Conservation (phyloP, 2,888 invertebrate species). For the Oscheius sp. region DNA sequence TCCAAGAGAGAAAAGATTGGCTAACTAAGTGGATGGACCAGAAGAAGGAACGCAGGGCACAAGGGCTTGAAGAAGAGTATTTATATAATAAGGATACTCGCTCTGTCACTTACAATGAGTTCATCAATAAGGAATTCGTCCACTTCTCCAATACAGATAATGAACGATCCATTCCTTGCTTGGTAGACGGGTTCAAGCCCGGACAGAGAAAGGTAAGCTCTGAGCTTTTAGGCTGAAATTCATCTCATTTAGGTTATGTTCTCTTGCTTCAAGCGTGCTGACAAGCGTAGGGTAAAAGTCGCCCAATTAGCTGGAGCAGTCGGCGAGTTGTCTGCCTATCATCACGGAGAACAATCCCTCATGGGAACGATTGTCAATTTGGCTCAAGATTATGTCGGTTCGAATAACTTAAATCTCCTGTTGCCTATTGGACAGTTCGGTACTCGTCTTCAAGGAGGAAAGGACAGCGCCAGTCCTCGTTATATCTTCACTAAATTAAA, state of each 20-base stretch:
- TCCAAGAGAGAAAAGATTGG: conserved; percentile 97
- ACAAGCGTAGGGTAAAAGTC: conserved; percentile 92
- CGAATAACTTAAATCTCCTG: conserved; percentile 94
- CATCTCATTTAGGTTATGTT: conserved; percentile 56
- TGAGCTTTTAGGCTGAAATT: not conserved
- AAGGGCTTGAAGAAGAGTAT: conserved; percentile 62
- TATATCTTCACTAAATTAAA: conserved; percentile 91
- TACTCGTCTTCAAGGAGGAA: conserved; percentile 86
- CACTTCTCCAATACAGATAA: conserved; percentile 71
- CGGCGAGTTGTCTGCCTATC: conserved; percentile 95
- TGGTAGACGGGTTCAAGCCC: conserved; percentile 83
- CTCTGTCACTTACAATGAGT: conserved; percentile 60
- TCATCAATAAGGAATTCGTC: conserved; percentile 67
- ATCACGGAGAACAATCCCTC: conserved; percentile 93
- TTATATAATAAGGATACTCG: conserved; percentile 68
- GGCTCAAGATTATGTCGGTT: conserved; percentile 92
- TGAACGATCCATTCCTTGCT: conserved; percentile 80
- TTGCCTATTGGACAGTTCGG: conserved; percentile 97
- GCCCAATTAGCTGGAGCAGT: conserved; percentile 97
- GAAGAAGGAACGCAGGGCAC: conserved; percentile 56
- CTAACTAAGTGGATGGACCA: conserved; percentile 92
- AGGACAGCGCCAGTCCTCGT: conserved; percentile 94
- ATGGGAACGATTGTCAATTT: conserved; percentile 94
- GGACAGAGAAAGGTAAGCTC: conserved; percentile 82
- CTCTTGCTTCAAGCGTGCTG: conserved; percentile 91